Base-by-base conservation (phyloP, 2,888 invertebrate genomes). In the Isoperla grammatica region DNA sequence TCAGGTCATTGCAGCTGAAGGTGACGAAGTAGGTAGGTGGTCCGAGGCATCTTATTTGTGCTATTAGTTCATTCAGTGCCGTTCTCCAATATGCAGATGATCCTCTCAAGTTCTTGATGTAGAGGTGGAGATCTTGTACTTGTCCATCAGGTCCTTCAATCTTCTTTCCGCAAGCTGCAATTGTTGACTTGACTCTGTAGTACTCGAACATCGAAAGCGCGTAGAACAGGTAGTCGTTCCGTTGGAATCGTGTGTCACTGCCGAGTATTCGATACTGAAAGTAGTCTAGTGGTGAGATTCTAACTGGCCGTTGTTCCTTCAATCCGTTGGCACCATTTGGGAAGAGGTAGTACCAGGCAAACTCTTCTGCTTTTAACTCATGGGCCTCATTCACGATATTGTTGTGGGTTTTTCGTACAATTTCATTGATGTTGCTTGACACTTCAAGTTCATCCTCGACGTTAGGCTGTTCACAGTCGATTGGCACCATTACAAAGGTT, bases 71-170 rank as follows among this genome's bases (percentile, higher is more conserved):
- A 39, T 58, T 58, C 8, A 54, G 17, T 2, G 58, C 53, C 43
- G 58, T 5, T 6, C 40, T 11, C 35, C 58, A 58, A 53, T 58
- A 55, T 5, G 54, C 54, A 4, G 54, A 15, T 13, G 54, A 54
- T n/a, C 58, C 70, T 67, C 72, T 56, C 6, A 72, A 63, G 57
- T 68, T 71, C 61, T 67, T 63, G 67, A 71, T 67, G 20, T 67
- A 69, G 0, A 72, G 66, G 56, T 71, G 71, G 9, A 69, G 12
- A 50, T 68, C 65, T 50, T 68, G 65, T 11, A 69, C 58, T 19
- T 12, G 23, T 53, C 53, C 53, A 2, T 22, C 53, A n/a, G 23
- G 53, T n/a, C 9, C 61, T 42, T 60, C 35, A 37, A 61, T 23
- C 22, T 58, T 61, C 50, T 40, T 65, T 23, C 66, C 69, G 22